Base-by-base conservation (phyloP, 2,888 invertebrate genomes). In the Eristalis arbustorum region DNA sequence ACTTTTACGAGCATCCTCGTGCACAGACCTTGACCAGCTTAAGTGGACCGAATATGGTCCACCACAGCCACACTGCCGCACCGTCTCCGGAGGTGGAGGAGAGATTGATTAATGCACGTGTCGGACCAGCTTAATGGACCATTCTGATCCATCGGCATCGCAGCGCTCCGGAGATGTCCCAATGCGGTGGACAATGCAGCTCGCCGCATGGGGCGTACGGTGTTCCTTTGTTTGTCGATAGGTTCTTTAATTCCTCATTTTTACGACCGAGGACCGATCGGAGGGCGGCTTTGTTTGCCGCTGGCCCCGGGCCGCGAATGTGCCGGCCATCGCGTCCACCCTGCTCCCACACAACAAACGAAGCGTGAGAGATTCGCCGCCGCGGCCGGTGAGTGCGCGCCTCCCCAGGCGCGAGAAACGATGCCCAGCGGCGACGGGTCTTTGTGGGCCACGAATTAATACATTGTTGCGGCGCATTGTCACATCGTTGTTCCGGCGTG, bases 391-490 rank as follows among this genome's bases (percentile, higher is more conserved):
- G 74, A 59, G 11, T 14, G 18, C 18, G 40, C 28, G 25, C 1
- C 28, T 31, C 37, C 23, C 71, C 40, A 2, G 37, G 63, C 34
- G 10, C 63, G 22, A 31, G 28, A 57, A 28, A 67, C 49, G 69
- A 40, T 74, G 34, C 59, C 84, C 84, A 84, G 63, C 72, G 22
- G 84, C 59, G 80, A 67, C 42, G 49, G 69, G 18, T 42, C 74
- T 84, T 84, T 80, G 80, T 73, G 67, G n/a, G 40, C 77, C 75
- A 77, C 82, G 81, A 80, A 85, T 85, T 78, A 77, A 85, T 80
- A 76, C 71, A 84, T 80, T 80, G 73, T 81, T 81, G 66, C 68
- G 69, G 62, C 34, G 72, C 77, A 71, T 85, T 85, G 81, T 81
- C 84, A 85, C 84, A 56, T 85, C 84, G 69, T 85, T 85, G 76